phyloP scores from a whole-genome alignment of 1,140 invertebrate species.

The Cyrtorhinus lividipennis region DNA sequence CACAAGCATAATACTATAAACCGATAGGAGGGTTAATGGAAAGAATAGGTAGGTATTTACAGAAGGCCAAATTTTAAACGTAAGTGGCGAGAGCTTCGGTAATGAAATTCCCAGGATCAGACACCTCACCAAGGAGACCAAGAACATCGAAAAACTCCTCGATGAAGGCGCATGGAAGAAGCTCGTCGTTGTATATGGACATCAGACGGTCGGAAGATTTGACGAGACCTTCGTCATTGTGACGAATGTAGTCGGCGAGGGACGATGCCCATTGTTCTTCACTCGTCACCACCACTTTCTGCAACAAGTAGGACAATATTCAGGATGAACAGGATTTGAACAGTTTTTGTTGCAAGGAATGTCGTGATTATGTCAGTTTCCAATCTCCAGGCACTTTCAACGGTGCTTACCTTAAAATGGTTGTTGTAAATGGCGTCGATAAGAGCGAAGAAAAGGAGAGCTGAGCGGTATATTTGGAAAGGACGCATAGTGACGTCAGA shows the following conservation, averaged over 20 bases:
- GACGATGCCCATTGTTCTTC: conserved; percentile 74
- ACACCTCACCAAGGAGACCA: no score
- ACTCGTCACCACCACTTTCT: conserved; percentile 55
- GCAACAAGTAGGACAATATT: conserved; percentile 27
- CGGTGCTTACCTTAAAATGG: conserved; percentile 58
- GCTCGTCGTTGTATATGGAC: conserved; percentile 67
- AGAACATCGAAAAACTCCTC: conserved; percentile 81
- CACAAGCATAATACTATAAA: no score
- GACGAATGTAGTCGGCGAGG: conserved; percentile 82
- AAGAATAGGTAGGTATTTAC: no score
- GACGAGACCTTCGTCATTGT: conserved; percentile 78
- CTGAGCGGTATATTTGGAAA: conserved; percentile 71
- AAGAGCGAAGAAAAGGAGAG: conserved; percentile 69
- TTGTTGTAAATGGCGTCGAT: conserved; percentile 60
- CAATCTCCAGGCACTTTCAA: no score
- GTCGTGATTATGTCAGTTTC: no score
- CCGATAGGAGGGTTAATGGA: no score
- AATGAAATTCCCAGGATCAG: no score
- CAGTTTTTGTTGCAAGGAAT: no score
- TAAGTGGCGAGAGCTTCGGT: no score
- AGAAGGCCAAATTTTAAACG: no score
- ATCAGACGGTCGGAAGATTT: conserved; percentile 77
- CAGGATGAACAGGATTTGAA: not conserved
- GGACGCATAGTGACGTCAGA: conserved; percentile 37
- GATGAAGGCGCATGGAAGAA: conserved; percentile 77